Percentiles rank a stretch among this genome's conserved stretches.
phyloP scores from a whole-genome alignment of 2,113 vertebrate genomes.

The zebrafish (Danio rerio) region DNA sequence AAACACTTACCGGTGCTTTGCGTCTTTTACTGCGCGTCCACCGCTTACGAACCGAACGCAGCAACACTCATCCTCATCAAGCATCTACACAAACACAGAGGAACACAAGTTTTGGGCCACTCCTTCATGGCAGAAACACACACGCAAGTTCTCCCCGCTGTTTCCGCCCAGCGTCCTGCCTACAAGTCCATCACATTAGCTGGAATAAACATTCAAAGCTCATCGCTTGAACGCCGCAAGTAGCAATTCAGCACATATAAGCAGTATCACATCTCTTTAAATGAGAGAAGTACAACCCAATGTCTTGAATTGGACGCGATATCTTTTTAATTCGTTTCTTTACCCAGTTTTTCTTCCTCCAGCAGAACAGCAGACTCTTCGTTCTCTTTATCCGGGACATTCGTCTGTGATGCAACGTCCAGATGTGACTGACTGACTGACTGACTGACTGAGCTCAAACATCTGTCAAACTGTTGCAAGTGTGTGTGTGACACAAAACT shows the following conservation, averaged over 20 bases:
- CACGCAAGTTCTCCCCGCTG: slow-evolving; percentile 32
- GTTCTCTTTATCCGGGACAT: slow-evolving; percentile 68
- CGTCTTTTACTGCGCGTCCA: not conserved
- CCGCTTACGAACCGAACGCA: slow-evolving; percentile 4
- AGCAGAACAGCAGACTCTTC: slow-evolving; percentile 47
- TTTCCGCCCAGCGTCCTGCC: slow-evolving; percentile 42
- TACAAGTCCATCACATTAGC: not conserved
- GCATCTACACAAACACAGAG: slow-evolving; percentile 40
- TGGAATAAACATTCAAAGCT: not conserved
- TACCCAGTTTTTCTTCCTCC: slow-evolving; percentile 40
- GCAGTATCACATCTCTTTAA: slow-evolving; percentile 25
- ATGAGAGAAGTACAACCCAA: not conserved
- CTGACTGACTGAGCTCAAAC: slow-evolving; percentile 45
- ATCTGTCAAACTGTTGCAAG: slow-evolving; percentile 24
- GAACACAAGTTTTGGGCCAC: slow-evolving; percentile 47
- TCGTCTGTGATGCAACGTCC: slow-evolving; percentile 77
- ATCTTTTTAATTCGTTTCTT: not conserved
- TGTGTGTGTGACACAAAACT: not conserved
- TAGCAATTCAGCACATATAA: not conserved
- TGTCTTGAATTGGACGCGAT: not conserved
- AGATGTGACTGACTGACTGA: slow-evolving; percentile 76
- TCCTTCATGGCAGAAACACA: slow-evolving; percentile 40
- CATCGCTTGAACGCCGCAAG: not conserved
- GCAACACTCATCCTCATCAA: slow-evolving; percentile 20
- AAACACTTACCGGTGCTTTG: slow-evolving; percentile 26